These are phyloP conservation scores for Alexandromys oeconomus DNA, from an alignment of 2,797 vertebrate species.

Conservation along the genomic window DNA sequence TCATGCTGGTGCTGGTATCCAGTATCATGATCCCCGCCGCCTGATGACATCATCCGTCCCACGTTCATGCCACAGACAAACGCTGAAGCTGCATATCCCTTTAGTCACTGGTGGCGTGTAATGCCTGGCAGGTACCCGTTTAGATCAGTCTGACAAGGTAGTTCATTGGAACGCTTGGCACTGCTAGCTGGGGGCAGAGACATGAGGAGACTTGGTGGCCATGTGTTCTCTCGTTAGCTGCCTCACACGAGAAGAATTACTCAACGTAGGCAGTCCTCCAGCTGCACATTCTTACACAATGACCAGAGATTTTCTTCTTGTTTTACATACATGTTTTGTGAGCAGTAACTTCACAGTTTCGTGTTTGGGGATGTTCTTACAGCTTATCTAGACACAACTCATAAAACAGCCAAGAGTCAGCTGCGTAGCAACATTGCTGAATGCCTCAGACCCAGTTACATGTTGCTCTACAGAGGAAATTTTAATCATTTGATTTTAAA, in stretches of 20 bases:
- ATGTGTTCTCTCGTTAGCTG: constrained; percentile 10
- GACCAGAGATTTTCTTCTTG: constrained; percentile 60
- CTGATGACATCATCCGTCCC: constrained; percentile 63
- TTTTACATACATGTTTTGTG: constrained; percentile 53
- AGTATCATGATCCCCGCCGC: background rate
- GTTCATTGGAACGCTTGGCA: background rate
- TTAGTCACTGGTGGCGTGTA: background rate
- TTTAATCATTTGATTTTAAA: constrained; percentile 64
- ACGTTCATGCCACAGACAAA: constrained; percentile 15
- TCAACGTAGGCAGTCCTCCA: constrained; percentile 48
- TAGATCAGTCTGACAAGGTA: background rate
- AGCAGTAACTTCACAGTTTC: constrained; percentile 51
- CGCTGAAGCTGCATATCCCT: background rate
- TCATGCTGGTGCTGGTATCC: background rate
- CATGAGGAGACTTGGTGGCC: too few relatives aligned
- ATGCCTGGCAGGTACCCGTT: constrained; percentile 23
- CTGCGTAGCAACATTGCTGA: background rate
- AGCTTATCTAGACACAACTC: constrained; percentile 48
- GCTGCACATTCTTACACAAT: constrained; percentile 65
- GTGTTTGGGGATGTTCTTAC: constrained; percentile 54
- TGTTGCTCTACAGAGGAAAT: constrained; percentile 7
- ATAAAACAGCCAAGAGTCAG: constrained; percentile 42
- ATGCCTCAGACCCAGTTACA: background rate
- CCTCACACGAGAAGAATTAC: constrained; percentile 67
- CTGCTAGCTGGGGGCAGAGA: background rate